These are phyloP conservation scores for Gastrophysa polygoni DNA, from an alignment of 2,888 invertebrate genomes.

Conservation along the genomic window DNA sequence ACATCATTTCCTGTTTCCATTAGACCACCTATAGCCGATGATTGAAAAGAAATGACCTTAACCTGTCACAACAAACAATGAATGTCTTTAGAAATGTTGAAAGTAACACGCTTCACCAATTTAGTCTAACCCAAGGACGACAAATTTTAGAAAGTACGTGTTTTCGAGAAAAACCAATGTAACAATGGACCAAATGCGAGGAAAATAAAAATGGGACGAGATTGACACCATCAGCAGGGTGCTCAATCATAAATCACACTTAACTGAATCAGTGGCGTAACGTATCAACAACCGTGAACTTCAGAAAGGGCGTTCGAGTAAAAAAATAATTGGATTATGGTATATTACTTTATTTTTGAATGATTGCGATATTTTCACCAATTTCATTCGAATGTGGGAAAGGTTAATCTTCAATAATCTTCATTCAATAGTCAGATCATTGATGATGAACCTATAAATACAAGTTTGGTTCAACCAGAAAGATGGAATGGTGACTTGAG, in stretches of 20 bases:
- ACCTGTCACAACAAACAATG: constrained; percentile 37
- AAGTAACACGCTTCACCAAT: constrained; percentile 37
- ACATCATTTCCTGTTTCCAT: constrained; percentile 3
- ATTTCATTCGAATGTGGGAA: no score
- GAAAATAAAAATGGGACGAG: constrained; percentile 49
- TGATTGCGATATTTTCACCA: no score
- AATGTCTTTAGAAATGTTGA: constrained; percentile 15
- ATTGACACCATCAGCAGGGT: constrained; percentile 52
- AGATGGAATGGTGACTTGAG: no score
- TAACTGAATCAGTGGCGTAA: neutral
- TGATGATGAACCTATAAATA: no score
- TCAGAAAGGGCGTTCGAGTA: no score
- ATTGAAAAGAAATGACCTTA: constrained; percentile 15
- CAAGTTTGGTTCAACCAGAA: no score
- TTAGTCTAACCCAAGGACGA: constrained; percentile 13
- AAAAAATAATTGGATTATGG: no score
- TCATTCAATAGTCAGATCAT: no score
- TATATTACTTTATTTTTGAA: no score
- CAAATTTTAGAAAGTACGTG: constrained; percentile 31
- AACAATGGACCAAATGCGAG: constrained; percentile 45
- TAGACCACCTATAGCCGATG: neutral
- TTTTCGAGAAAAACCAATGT: constrained; percentile 46
- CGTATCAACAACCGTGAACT: no score
- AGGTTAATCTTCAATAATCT: no score
- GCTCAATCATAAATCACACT: constrained; percentile 52